phyloP scores from a whole-genome alignment of 1,140 invertebrate genomes.

The Armadillidium nasatum region DNA sequence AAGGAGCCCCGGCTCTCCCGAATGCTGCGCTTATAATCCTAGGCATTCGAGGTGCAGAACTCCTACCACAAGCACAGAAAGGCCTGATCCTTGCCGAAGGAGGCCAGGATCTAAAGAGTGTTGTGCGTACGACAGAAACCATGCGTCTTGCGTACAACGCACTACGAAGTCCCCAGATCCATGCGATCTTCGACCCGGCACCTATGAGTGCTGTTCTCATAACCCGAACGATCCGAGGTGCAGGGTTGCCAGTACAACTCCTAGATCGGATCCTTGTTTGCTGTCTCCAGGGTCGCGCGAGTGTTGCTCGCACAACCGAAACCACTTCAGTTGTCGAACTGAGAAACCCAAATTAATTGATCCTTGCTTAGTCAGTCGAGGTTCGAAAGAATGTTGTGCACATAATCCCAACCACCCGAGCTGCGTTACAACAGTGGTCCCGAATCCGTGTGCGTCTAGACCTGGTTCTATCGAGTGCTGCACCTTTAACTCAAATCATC shows the following conservation, averaged over 20 bases:
- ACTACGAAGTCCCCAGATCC: slow-evolving; percentile 11
- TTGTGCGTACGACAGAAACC: slow-evolving; percentile 21
- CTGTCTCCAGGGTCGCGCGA: slow-evolving; percentile 12
- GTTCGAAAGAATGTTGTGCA: slow-evolving; percentile 25
- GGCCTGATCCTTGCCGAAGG: slow-evolving; percentile 26
- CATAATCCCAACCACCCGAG: slow-evolving; percentile 25
- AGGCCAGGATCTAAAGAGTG: slow-evolving; percentile 27
- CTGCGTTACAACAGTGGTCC: slow-evolving; percentile 26
- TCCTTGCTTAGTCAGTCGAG: background rate
- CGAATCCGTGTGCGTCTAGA: slow-evolving; percentile 2
- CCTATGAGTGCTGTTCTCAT: slow-evolving; percentile 20
- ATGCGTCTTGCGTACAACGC: slow-evolving; percentile 16
- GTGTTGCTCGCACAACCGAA: slow-evolving; percentile 13
- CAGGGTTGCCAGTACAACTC: background rate
- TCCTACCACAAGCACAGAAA: too few relatives aligned
- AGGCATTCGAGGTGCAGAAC: too few relatives aligned
- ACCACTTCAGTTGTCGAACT: slow-evolving; percentile 23
- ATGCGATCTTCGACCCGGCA: slow-evolving; percentile 14
- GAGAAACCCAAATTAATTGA: background rate
- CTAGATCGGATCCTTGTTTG: slow-evolving; percentile 21
- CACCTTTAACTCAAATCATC: slow-evolving; percentile 22
- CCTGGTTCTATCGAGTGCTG: slow-evolving; percentile 23
- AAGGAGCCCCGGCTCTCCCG: too few relatives aligned
- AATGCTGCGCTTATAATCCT: too few relatives aligned
- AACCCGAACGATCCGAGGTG: slow-evolving; percentile 19